phyloP scores from a whole-genome alignment of 2,113 vertebrate species.

The Mus musculus region GRCm39 chr10:89724001-89724500 shows the following conservation, averaged over 20 bases:
- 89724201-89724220: background rate
- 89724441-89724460: background rate
- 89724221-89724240: background rate
- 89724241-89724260: background rate
- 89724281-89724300: background rate
- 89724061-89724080: background rate
- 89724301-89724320: background rate
- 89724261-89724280: no score
- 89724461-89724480: background rate
- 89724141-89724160: background rate
- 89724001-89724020: slow-evolving; percentile 17
- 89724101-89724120: background rate
- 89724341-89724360: background rate
- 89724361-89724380: background rate
- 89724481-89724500: background rate
- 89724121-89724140: background rate
- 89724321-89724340: background rate
- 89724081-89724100: slow-evolving; percentile 28
- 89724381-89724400: background rate
- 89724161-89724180: background rate
- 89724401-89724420: background rate
- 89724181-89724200: background rate
- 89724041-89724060: background rate
- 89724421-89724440: background rate
- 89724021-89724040: background rate